These are phyloP conservation scores for Eristalis pertinax DNA, from an alignment of 2,888 invertebrate genomes.

Conservation along the genomic window DNA sequence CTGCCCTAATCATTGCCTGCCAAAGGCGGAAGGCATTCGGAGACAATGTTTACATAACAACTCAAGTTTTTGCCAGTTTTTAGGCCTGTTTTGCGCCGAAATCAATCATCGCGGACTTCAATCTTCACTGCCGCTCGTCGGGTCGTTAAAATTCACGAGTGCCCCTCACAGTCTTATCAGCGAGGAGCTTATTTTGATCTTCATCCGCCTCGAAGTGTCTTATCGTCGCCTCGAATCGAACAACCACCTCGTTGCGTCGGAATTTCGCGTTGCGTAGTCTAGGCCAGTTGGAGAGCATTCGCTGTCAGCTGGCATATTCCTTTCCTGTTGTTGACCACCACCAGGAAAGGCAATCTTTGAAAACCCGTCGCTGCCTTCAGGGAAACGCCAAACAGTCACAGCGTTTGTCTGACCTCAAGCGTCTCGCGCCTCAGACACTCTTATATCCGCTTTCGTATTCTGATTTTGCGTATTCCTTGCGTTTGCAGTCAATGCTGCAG, in stretches of 20 bases:
- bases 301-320: neutral
- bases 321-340: neutral
- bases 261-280: neutral
- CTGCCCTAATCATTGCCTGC: no score
- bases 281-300: neutral
- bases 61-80: neutral
- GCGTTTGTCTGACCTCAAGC: neutral
- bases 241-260: neutral
- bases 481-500: neutral
- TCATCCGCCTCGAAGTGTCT: neutral
- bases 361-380: neutral
- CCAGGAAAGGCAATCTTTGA: neutral
- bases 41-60: neutral
- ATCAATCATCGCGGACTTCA: neutral
- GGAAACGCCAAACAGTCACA: no score
- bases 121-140: neutral
- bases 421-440: neutral
- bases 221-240: neutral
- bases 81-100: neutral
- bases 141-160: neutral
- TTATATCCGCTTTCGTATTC: neutral
- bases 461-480: neutral
- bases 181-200: neutral
- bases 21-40: neutral
- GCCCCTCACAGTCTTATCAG: neutral